A percentile compares a stretch with the other conserved stretches of the same genome.
These are phyloP conservation scores for Phymorhynchus buccinoides DNA, from an alignment of 1,140 invertebrate species.

Conservation along the genomic window DNA sequence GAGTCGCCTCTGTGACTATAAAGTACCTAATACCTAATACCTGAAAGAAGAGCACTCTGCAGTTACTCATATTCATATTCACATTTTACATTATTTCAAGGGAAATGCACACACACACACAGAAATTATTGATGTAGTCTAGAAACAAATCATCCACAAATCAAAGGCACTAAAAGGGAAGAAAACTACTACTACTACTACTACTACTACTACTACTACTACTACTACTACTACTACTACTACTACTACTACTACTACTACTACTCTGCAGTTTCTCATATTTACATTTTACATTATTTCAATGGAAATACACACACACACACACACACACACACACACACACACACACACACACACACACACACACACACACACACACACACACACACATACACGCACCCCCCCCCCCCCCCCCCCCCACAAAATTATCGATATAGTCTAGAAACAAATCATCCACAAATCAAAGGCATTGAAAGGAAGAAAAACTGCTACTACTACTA, in stretches of 20 bases:
- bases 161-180: not conserved
- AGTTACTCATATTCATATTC: no score
- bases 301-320: not conserved
- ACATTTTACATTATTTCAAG: no score
- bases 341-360: not conserved
- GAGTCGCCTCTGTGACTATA: no score
- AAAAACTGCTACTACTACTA: no score
- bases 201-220: not conserved
- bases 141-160: not conserved
- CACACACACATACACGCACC: not conserved
- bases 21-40: no score
- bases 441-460: no score
- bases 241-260: no score
- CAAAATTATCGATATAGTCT: not conserved
- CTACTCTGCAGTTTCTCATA: no score
- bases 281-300: no score
- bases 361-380: slow-evolving; percentile 25
- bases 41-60: no score
- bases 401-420: not conserved
- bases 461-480: no score
- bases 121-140: not conserved
- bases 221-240: not conserved
- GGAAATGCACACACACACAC: not conserved
- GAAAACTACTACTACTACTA: no score
- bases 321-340: not conserved